Conservation (phyloP, 1,140 invertebrate species). For the Leptinotarsa undecemlineata region DNA sequence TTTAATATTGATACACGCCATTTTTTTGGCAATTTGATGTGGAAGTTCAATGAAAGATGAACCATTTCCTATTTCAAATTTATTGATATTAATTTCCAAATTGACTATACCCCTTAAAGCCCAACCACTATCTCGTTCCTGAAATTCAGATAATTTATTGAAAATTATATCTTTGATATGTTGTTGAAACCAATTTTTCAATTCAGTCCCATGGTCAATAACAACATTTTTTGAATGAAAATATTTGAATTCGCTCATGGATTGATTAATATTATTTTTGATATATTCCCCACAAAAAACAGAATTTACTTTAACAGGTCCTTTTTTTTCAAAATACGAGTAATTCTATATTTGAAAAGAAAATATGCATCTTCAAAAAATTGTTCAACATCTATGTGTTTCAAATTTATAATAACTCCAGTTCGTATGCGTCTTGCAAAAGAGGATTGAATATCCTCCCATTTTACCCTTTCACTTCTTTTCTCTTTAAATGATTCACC, state of each 20-base stretch:
- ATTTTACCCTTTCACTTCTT: background rate
- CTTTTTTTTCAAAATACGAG: slow-evolving; percentile 21
- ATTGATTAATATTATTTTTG: background rate
- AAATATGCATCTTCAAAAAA: slow-evolving; percentile 22
- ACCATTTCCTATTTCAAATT: slow-evolving; percentile 46
- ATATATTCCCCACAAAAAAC: background rate
- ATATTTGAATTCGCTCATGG: slow-evolving; percentile 14
- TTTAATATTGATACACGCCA: slow-evolving; percentile 52
- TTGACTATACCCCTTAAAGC: slow-evolving; percentile 25
- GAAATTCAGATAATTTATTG: slow-evolving; percentile 30
- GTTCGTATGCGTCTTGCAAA: slow-evolving; percentile 24
- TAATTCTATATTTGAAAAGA: slow-evolving; percentile 9
- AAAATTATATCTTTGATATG: slow-evolving; percentile 10
- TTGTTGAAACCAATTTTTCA: background rate
- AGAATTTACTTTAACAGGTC: slow-evolving; percentile 23
- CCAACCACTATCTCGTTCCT: slow-evolving; percentile 32
- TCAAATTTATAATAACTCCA: slow-evolving; percentile 27
- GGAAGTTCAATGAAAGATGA: slow-evolving; percentile 50
- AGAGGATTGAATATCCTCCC: slow-evolving; percentile 22
- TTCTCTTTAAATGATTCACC: too few species aligned
- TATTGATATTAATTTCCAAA: slow-evolving; percentile 33
- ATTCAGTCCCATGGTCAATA: background rate
- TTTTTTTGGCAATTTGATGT: slow-evolving; percentile 41
- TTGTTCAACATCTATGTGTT: slow-evolving; percentile 20
- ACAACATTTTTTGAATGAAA: background rate